Evolutionary conservation across 2,888 invertebrate genomes (phyloP), one percentile per base, ranked within the genome.

Genomic region (Carabus problematicus): DNA sequence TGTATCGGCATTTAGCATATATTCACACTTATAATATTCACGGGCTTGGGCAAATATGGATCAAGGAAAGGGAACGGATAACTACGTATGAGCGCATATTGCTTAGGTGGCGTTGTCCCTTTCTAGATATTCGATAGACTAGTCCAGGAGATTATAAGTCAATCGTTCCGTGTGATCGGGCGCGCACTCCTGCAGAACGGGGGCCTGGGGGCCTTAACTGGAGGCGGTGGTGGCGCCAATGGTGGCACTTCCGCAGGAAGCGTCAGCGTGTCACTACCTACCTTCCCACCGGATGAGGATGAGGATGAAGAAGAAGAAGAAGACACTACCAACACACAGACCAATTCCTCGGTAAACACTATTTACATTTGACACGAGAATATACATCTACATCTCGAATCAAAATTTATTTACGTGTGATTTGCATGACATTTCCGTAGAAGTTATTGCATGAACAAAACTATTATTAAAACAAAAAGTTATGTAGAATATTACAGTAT

Each of bases 91-190:
- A 29, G 29, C 3, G 29, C 29, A 29, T 29, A 29, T 29, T 29
- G 29, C 29, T 29, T 29, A 29, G 29, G 29, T 29, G 29, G 29
- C 47, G n/a, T 12, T 52, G 52, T 52, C 52, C 16, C 16, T 52
- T 80, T 82, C 75, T 84, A 88, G 91, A 88, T 91, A 79, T 84
- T 92, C 84, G 91, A 91, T 85, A 86, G 88, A 82, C 90, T 90
- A 81, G 89, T 92, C 81, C 91, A 91, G 85, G 86, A 87, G 82
- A 86, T 92, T 79, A 88, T 89, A 73, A 86, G 89, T 80, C 85
- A 87, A 81, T 83, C 93, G 77, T 87, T 94, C 82, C 88, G 91
- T 77, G 86, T 90, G 72, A 86, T 94, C 78, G 93, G 93, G 58
- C 90, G 93, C 47, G 85, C 89, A 71, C 83, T 94, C 74, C 85